A percentile compares a stretch with the other conserved stretches of the same genome.
Conservation (phyloP, 2,888 invertebrate species). For the Drosophila atroscutellata region DNA sequence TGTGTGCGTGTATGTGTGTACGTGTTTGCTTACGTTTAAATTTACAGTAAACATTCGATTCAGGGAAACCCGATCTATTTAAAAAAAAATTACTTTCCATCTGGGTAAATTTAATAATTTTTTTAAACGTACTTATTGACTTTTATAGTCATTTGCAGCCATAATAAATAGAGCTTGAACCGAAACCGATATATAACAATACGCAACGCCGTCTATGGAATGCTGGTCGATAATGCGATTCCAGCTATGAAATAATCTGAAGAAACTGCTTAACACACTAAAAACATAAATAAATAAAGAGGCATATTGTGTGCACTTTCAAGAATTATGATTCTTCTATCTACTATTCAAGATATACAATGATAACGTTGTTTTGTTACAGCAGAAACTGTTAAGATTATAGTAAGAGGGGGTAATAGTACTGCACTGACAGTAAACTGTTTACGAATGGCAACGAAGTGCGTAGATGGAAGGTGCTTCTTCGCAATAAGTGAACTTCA, state of each 20-base stretch:
- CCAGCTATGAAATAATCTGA: constrained; percentile 18
- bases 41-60: background rate
- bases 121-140: background rate
- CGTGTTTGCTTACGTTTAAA: background rate
- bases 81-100: background rate
- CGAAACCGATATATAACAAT: constrained; percentile 7
- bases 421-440: background rate
- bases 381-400: background rate
- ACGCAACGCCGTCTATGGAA: constrained; percentile 12
- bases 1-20: constrained; percentile 9
- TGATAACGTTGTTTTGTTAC: background rate
- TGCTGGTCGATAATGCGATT: constrained; percentile 18
- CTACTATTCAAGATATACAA: background rate
- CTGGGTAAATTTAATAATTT: background rate
- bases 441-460: constrained; percentile 1
- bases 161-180: background rate
- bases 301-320: background rate
- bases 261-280: background rate
- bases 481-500: constrained; percentile 1
- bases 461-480: background rate
- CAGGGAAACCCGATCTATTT: background rate
- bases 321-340: background rate
- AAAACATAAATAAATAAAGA: background rate
- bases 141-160: background rate
- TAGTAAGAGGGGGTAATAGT: background rate